These are phyloP conservation scores for Paratilapia polleni DNA, from an alignment of 2,113 vertebrate species.

Conservation along the genomic window DNA sequence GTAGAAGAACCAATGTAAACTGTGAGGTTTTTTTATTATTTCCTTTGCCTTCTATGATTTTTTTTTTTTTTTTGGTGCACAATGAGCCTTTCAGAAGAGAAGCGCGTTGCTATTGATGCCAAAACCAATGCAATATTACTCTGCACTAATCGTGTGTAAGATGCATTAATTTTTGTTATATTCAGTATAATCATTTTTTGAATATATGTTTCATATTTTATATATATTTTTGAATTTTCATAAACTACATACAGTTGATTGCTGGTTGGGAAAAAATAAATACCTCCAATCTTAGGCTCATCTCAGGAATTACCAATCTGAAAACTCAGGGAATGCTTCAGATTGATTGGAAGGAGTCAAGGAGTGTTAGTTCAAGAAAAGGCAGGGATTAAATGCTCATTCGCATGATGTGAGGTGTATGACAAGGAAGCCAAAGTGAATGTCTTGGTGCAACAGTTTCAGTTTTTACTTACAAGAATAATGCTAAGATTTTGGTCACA, in stretches of 20 bases:
- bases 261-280: constrained; percentile 6
- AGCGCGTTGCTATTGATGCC: constrained; percentile 62
- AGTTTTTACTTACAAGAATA: neutral
- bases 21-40: constrained; percentile 28
- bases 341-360: constrained; percentile 58
- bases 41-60: constrained; percentile 35
- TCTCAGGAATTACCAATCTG: constrained; percentile 76
- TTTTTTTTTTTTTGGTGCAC: constrained; percentile 10
- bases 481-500: neutral
- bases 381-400: constrained; percentile 24
- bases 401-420: constrained; percentile 28
- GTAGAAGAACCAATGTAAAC: constrained; percentile 41
- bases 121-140: constrained; percentile 78
- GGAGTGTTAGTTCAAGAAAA: constrained; percentile 38
- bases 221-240: constrained; percentile 57
- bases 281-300: constrained; percentile 50
- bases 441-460: constrained; percentile 19
- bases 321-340: constrained; percentile 80
- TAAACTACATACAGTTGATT: constrained; percentile 30
- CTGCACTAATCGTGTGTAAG: constrained; percentile 77
- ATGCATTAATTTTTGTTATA: constrained; percentile 61
- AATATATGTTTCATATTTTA: constrained; percentile 60
- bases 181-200: constrained; percentile 56
- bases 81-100: constrained; percentile 41
- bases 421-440: constrained; percentile 18